Conservation (phyloP, 1,140 invertebrate genomes). For the Chymomyza costata region DNA sequence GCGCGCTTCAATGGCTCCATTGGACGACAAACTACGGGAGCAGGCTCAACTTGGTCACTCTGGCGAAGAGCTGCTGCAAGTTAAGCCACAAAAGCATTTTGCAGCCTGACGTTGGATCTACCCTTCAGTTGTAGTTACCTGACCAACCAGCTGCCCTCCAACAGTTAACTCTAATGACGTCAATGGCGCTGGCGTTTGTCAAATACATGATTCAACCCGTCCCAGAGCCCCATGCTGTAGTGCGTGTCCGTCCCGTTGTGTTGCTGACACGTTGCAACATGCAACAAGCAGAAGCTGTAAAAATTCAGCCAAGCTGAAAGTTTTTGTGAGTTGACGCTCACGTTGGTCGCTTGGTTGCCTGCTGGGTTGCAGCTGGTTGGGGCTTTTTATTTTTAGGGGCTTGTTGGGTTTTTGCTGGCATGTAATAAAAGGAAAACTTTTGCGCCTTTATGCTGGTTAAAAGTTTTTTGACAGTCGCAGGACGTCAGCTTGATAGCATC, state of each 20-base stretch:
- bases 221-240: no score
- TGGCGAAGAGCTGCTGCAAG: conserved; percentile 12
- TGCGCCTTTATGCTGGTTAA: neutral
- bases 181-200: conserved; percentile 41
- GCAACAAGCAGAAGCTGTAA: conserved; percentile 59
- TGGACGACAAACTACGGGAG: no score
- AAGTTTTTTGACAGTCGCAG: no score
- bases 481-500: no score
- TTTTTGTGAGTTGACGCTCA: conserved; percentile 33
- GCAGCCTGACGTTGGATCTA: conserved; percentile 19
- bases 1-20: conserved; percentile 39
- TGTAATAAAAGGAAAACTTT: conserved; percentile 26
- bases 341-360: conserved; percentile 19
- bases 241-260: conserved; percentile 3
- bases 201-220: conserved; percentile 27
- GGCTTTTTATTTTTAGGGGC: no score
- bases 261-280: conserved; percentile 58
- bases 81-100: conserved; percentile 45
- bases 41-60: no score
- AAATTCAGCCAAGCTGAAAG: conserved; percentile 56
- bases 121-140: no score
- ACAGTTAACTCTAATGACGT: conserved; percentile 58
- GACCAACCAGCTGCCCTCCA: neutral
- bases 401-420: neutral
- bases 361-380: conserved; percentile 1